Base-by-base conservation (phyloP, 2,888 invertebrate species). In the Xestia ashworthii region DNA sequence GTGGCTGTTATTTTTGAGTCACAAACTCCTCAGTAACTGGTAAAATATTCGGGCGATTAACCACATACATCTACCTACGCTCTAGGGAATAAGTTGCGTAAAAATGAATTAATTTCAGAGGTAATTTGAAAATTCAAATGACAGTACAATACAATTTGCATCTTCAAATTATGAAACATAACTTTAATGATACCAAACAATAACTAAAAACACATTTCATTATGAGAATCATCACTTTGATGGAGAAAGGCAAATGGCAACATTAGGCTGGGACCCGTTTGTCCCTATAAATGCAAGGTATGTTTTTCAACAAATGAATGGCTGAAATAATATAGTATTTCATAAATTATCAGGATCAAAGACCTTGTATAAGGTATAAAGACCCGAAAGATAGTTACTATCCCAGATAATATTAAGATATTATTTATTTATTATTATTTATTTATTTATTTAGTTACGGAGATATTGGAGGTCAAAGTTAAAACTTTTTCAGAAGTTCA, bases 171-270 rank as follows among this genome's bases (percentile, higher is more conserved):
- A 76, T 0, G 25, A 41, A 76, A 55, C 76, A 25, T 76, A 48
- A 64, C 5, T 53, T 78, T 68, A 53, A 68, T 78, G 38, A 46
- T 25, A 53, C 53, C 22, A 46, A 46, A 68, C 16, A 53, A 46
- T 48, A n/a, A 65, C 12, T 16, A 48, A 16, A 12, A 64, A 14
- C 77, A 64, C 44, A 41, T 77, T 62, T 68, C 46, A 4, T 68
- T 46, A 41, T n/a, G 46, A 64, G 53, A 11, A 41, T 1, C 16
- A 32, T 69, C 6, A 64, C 41, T 3, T 78, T 62, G 38, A 68
- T 77, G 46, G 16, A 64, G 2, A 32, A 48, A 48, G 69, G 69
- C 64, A 78, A 78, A 78, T 78, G 50, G 22, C 9, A 46, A 25
- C 6, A 68, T 78, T 78, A 64, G 25, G 38, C 44, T 19, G n/a